Base-by-base conservation (phyloP, 2,113 vertebrate species). In the Bufo bufo region DNA sequence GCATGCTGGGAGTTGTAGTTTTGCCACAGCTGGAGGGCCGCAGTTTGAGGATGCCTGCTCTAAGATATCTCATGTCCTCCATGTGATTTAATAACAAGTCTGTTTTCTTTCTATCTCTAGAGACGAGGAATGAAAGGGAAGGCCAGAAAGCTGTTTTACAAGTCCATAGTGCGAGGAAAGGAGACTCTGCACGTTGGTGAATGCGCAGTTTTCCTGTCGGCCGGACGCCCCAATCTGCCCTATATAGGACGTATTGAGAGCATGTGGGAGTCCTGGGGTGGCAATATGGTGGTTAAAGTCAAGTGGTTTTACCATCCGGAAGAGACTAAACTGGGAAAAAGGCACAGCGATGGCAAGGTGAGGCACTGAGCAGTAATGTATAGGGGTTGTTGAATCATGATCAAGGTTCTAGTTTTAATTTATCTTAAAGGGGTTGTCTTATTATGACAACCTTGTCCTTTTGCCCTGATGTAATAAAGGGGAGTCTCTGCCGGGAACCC, bases 281-380 rank as follows among this genome's bases (percentile, higher is more conserved):
- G 96, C 93, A 98, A 95, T 94, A 99, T 99, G 98, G 98, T 99
- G 91, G 98, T 99, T 81, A 97, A 96, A 91, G 98, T 99, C 84
- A 99, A 98, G 91, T 99, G 98, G 98, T 99, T 99, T 94, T 99
- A 99, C 94, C 98, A 99, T 92, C 98, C 98, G 0, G 97, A 99
- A 93, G 98, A 99, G 93, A 99, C 98, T 90, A 98, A 97, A 91
- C 90, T 98, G 82, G 98, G 97, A 87, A 99, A 98, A 93, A 94
- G 97, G 89, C 97, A 96, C 93, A 96, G 95, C 1, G 97, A 99
- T 11, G 97, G 97, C 92, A 98, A 98, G 96, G 98, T 99, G 91
- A 94, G 94, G 61, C 43, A 45, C 49, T 17, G 16, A 2, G 0
- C n/a, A 20, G 33, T 7, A 6, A 16, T 3, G 16, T 58, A 6